Evolutionary conservation across 2,888 invertebrate genomes (phyloP).

Genomic region (Drosophila melanocephala): DNA sequence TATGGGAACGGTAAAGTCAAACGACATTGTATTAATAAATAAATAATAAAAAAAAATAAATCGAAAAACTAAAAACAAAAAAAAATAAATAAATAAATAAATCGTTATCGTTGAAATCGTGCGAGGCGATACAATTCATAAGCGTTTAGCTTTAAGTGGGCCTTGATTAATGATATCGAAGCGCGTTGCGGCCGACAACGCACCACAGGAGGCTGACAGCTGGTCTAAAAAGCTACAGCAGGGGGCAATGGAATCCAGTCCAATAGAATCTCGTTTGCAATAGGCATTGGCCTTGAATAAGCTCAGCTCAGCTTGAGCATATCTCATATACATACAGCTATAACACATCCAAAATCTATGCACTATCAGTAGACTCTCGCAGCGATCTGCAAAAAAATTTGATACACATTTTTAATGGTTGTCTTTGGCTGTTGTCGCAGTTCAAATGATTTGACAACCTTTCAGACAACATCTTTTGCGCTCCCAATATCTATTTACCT

Average conservation of each 20-base stretch:
- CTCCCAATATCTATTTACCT: conserved; percentile 50
- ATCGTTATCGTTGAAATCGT: conserved; percentile 76
- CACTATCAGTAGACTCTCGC: conserved; percentile 2
- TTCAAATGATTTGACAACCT: conserved; percentile 5
- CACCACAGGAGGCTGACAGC: conserved; percentile 65
- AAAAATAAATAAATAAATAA: conserved; percentile 37
- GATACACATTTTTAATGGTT: conserved; percentile 18
- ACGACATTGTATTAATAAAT: conserved; percentile 76
- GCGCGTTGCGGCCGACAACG: conserved; percentile 64
- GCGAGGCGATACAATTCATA: conserved; percentile 76
- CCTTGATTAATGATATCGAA: conserved; percentile 73
- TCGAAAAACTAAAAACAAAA: conserved; percentile 29
- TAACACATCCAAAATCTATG: background rate
- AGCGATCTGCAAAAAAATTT: conserved; percentile 15
- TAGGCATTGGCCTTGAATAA: conserved; percentile 40
- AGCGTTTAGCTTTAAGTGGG: conserved; percentile 79
- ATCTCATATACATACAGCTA: conserved; percentile 9
- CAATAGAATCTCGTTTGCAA: conserved; percentile 21
- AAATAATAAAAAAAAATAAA: conserved; percentile 34
- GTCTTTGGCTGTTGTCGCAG: background rate
- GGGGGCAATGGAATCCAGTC: conserved; percentile 34
- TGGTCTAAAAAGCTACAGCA: conserved; percentile 49
- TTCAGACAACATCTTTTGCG: conserved; percentile 8
- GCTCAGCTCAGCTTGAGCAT: conserved; percentile 34
- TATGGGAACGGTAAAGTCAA: conserved; percentile 78